Evolutionary conservation across 2,113 vertebrate species (phyloP).

Genomic region (Muntiacus reevesi): DNA sequence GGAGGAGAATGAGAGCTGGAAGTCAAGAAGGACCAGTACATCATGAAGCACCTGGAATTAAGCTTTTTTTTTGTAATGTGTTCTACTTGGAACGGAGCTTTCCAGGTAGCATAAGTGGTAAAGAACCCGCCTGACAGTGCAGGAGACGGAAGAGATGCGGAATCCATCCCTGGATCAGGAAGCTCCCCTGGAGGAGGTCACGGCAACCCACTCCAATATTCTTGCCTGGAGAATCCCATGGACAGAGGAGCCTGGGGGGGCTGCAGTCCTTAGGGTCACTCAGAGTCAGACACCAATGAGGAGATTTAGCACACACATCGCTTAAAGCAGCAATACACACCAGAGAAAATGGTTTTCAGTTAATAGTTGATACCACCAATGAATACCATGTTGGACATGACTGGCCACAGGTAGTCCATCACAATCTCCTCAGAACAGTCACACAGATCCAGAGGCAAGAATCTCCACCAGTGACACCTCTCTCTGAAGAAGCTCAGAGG

Average conservation of each 20-base stretch:
- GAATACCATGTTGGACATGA: constrained; percentile 86
- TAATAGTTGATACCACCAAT: constrained; percentile 72
- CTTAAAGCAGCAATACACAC: not conserved
- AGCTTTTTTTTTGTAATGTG: no score
- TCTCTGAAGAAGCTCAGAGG: constrained; percentile 77
- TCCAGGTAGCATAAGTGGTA: not conserved
- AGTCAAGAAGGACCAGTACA: not conserved
- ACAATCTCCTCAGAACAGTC: constrained; percentile 86
- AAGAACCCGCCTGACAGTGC: no score
- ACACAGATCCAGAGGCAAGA: constrained; percentile 81
- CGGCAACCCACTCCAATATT: not conserved
- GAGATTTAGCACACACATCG: not conserved
- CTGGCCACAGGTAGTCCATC: constrained; percentile 84
- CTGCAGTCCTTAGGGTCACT: not conserved
- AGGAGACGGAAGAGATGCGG: no score
- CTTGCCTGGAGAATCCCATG: not conserved
- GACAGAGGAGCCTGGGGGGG: not conserved
- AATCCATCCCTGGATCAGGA: no score
- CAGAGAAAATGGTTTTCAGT: constrained; percentile 41
- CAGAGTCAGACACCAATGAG: not conserved
- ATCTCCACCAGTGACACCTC: constrained; percentile 79
- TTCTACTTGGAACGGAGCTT: no score
- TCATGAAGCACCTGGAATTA: no score
- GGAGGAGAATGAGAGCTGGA: not conserved
- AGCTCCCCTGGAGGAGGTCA: not conserved